Evolutionary conservation across 2,888 invertebrate genomes (phyloP).

Genomic region (Cheilosia vulpina): DNA sequence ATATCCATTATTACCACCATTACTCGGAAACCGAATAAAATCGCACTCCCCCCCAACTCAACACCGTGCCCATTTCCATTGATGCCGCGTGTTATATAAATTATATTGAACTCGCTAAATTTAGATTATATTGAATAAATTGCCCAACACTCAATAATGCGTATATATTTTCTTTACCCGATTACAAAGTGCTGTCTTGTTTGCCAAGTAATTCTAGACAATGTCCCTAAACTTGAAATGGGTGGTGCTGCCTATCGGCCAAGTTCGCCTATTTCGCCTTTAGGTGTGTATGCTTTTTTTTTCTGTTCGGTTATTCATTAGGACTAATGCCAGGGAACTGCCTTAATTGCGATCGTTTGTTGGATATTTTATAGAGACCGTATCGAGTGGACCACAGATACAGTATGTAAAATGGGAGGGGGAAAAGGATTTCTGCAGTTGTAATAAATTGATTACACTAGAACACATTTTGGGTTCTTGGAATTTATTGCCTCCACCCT

Average conservation of each 20-base stretch:
- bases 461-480: conserved; percentile 61
- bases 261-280: conserved; percentile 43
- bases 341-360: conserved; percentile 69
- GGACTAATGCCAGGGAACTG: conserved; percentile 49
- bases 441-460: conserved; percentile 71
- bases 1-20: conserved; percentile 10
- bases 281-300: conserved; percentile 22
- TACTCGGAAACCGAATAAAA: conserved; percentile 25
- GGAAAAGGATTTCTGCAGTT: conserved; percentile 68
- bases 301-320: conserved; percentile 63
- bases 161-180: conserved; percentile 22
- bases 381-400: conserved; percentile 31
- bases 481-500: conserved; percentile 53
- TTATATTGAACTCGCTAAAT: conserved; percentile 48
- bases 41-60: conserved; percentile 12
- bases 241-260: conserved; percentile 27
- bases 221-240: conserved; percentile 57
- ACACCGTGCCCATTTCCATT: conserved; percentile 14
- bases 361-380: conserved; percentile 57
- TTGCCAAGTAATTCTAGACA: conserved; percentile 46
- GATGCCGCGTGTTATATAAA: conserved; percentile 27
- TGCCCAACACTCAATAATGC: conserved; percentile 39
- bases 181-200: conserved; percentile 38
- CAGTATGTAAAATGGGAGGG: conserved; percentile 29
- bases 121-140: conserved; percentile 55